Base-by-base conservation (phyloP, 2,797 vertebrate genomes). In the Alcedo quadribrachys region DNA sequence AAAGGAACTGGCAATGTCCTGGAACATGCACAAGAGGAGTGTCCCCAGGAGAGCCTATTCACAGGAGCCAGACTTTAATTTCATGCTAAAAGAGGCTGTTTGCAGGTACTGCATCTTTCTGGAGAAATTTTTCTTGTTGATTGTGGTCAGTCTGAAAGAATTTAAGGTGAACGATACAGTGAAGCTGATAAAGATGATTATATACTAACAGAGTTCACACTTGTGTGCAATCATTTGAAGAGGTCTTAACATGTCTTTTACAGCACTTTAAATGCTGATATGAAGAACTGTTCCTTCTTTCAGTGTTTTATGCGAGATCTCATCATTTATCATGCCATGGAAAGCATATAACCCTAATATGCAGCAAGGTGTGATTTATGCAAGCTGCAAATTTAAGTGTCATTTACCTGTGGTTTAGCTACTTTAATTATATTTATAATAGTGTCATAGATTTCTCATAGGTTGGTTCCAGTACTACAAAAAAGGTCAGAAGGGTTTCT, bases 51-150 rank as follows among this genome's bases (percentile, higher is more conserved):
- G 94, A 94, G 92, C 85, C 88, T 88, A 21, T 74, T 76, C 91
- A 77, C 87, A 85, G 76, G 66, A 78, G 46, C 82, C 68, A 92
- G 92, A 86, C 76, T 92, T 96, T 86, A 93, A 84, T 78, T 89
- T 96, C 94, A 97, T 96, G 95, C 98, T 98, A 96, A 98, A 90
- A 92, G 95, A 97, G 79, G 75, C 94, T 71, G 82, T 93, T 91
- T 94, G 55, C 97, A 98, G 98, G 98, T 98, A 98, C 94, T 55
- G 75, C 93, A 50, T 85, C 77, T 80, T 83, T 91, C 93, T 91
- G 67, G 51, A 90, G 51, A 91, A 90, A 82, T 53, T 96, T 85
- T 90, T 66, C 66, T 35, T 79, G 40, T 69, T 94, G 93, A 86
- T 83, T 93, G 83, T 75, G 35, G 71, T 85, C 57, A 54, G 73